phyloP scores from a whole-genome alignment of 2,888 invertebrate genomes.

The Spilosoma lubricipeda region DNA sequence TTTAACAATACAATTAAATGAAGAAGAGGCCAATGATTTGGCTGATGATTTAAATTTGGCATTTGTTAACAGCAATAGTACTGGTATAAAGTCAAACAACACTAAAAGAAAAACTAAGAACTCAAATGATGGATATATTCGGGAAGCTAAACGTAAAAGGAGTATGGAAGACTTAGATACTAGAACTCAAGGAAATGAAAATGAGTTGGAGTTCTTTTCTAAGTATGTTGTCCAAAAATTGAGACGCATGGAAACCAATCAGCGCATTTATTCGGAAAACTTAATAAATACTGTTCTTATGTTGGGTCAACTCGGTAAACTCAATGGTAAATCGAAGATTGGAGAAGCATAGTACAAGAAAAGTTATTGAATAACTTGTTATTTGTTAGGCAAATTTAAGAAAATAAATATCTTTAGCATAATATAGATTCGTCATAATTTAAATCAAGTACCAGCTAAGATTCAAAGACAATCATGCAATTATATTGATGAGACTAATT shows the following conservation, averaged over 20 bases:
- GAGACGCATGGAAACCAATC: conserved; percentile 81
- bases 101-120: conserved; percentile 61
- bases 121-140: conserved; percentile 59
- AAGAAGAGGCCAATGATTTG: conserved; percentile 79
- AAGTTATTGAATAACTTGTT: conserved; percentile 19
- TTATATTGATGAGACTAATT: conserved; percentile 12
- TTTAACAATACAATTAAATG: conserved; percentile 82
- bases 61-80: conserved; percentile 62
- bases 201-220: conserved; percentile 81
- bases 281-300: conserved; percentile 83
- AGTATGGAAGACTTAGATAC: conserved; percentile 59
- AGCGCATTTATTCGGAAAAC: conserved; percentile 82
- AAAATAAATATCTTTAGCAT: conserved; percentile 36
- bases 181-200: conserved; percentile 68
- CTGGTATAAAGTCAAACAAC: conserved; percentile 49
- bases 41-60: conserved; percentile 74
- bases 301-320: conserved; percentile 78
- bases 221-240: conserved; percentile 83
- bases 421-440: conserved; percentile 48
- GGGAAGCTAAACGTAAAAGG: conserved; percentile 65
- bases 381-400: conserved; percentile 42
- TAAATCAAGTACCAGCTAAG: conserved; percentile 32
- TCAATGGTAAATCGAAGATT: conserved; percentile 80
- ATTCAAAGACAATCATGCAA: conserved; percentile 25
- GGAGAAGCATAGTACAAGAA: conserved; percentile 58